Evolutionary conservation across 2,888 invertebrate genomes (phyloP), one percentile per base, ranked within the genome.

Genomic region (Oscheius myriophilus): DNA sequence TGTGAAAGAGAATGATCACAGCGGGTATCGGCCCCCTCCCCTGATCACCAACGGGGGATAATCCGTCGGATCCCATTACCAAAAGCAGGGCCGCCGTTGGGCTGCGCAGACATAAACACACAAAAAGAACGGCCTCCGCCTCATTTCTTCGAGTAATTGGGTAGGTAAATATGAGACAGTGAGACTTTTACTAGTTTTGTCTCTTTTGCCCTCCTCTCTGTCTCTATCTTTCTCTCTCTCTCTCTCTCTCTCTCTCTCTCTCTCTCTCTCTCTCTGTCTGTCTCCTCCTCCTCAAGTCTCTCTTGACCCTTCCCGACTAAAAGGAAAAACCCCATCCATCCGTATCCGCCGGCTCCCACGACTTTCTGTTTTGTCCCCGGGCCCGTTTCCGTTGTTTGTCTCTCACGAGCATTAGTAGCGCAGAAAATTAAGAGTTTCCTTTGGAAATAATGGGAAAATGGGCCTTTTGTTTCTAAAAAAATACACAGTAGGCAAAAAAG

Each of bases 31-130:
- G n/a, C n/a, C n/a, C n/a, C n/a, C n/a, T n/a, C 33, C 33, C 33
- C 33, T 33, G 33, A 33, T 33, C 43, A 42, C 43, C 58, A 58
- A 12, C 58, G 45, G 33, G 4, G 46, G 25, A 12, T 61, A 61
- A 61, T 49, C 61, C 61, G 33, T 16, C 26, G 1, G n/a, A 59
- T 59, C 59, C 49, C 49, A 61, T 61, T 61, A 49, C 61, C 26
- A 61, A 61, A 61, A 49, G 25, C 49, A 39, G 26, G 49, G 23
- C 46, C n/a, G 18, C 49, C 45, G 45, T 33, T 14, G 16, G 6
- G 1, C n/a, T 11, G 53, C 26, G 23, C 25, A 16, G 41, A 12
- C 43, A 26, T 45, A 58, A 45, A 23, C 58, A 39, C 46, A 49
- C 33, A 33, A 33, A 33, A 33, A 33, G 33, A 33, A 33, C 57